Evolutionary conservation across 2,888 invertebrate genomes (phyloP).

Genomic region (Linyphia triangularis): DNA sequence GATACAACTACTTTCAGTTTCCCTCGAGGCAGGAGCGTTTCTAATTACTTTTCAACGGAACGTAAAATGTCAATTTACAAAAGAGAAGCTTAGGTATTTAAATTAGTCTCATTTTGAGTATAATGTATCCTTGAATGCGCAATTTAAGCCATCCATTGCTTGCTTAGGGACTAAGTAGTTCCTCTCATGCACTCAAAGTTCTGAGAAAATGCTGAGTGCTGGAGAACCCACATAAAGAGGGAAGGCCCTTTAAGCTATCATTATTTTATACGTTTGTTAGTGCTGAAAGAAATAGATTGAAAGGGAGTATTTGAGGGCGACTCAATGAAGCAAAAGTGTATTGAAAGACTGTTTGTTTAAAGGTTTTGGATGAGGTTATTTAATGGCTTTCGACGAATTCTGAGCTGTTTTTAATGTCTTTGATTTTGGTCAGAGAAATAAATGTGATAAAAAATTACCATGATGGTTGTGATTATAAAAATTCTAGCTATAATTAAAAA

Average conservation of each 20-base stretch:
- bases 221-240: background rate
- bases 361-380: background rate
- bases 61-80: conserved; percentile 55
- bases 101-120: conserved; percentile 59
- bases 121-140: conserved; percentile 46
- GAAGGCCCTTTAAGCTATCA: conserved; percentile 3
- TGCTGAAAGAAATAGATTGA: background rate
- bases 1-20: conserved; percentile 32
- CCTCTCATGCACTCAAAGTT: background rate
- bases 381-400: background rate
- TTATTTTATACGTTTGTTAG: conserved; percentile 1
- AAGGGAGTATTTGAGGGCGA: background rate
- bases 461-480: no score
- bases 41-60: conserved; percentile 33
- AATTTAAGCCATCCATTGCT: conserved; percentile 32
- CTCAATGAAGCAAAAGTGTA: background rate
- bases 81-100: conserved; percentile 48
- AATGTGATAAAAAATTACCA: no score
- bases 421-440: no score
- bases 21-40: background rate
- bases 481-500: no score
- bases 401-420: background rate
- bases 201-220: background rate
- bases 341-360: background rate
- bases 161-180: conserved; percentile 17